Percentiles rank a stretch among this genome's conserved stretches.
These are phyloP conservation scores for Meriones psammophilus DNA, from an alignment of 2,797 vertebrate genomes.

Conservation along the genomic window DNA sequence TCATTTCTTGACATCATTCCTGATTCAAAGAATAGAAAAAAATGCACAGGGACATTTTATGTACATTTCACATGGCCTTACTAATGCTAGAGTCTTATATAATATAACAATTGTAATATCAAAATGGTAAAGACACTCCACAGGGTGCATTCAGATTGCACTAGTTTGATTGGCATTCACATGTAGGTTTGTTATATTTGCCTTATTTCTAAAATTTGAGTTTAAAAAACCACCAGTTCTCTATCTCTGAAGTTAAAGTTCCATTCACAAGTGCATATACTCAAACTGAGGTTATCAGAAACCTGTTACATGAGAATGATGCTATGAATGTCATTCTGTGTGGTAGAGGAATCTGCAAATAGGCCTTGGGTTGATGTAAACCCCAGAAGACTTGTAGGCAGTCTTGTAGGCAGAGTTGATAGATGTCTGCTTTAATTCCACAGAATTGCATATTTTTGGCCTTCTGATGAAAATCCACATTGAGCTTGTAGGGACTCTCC, in stretches of 20 bases:
- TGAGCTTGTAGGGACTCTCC: neutral
- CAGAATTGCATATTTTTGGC: neutral
- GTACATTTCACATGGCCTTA: neutral
- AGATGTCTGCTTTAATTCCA: neutral
- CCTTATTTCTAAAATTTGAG: neutral
- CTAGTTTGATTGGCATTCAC: neutral
- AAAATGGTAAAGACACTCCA: neutral
- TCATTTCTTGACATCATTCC: constrained; percentile 35
- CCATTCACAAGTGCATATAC: constrained; percentile 67
- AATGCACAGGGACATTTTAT: too few relatives aligned
- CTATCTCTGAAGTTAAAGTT: constrained; percentile 67
- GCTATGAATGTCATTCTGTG: neutral
- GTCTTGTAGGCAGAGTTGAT: too few relatives aligned
- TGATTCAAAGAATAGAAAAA: neutral
- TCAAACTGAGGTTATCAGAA: constrained; percentile 48
- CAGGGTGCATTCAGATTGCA: neutral
- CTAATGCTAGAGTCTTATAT: neutral
- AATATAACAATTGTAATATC: neutral
- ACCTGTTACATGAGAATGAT: neutral
- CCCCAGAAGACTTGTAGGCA: neutral
- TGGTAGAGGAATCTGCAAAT: neutral
- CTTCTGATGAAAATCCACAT: neutral
- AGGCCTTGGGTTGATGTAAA: neutral
- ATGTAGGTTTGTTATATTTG: neutral
- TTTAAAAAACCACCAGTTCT: neutral